Evolutionary conservation across 2,113 vertebrate species (phyloP).

Genomic region (Entomyzon cyanotis): DNA sequence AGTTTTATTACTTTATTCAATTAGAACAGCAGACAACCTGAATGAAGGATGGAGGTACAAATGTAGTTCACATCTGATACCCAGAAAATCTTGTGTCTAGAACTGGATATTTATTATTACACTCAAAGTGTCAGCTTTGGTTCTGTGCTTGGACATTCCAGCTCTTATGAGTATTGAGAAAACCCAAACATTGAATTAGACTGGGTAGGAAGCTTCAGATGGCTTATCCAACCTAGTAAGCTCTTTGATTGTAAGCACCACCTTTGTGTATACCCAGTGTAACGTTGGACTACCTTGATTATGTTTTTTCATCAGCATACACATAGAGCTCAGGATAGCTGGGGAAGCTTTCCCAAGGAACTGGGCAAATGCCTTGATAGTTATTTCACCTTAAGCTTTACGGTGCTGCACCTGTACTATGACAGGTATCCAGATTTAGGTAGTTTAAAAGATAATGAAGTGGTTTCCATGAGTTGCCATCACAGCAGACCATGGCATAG

Average conservation of each 20-base stretch:
- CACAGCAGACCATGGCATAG: background rate
- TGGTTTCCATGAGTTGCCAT: background rate
- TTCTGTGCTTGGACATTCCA: background rate
- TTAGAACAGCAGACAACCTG: slow-evolving; percentile 23
- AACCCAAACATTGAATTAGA: background rate
- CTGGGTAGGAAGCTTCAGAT: background rate
- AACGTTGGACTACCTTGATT: background rate
- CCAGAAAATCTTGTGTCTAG: background rate
- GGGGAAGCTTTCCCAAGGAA: background rate
- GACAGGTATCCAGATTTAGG: background rate
- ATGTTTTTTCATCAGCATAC: background rate
- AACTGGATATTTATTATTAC: background rate
- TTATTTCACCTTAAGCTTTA: background rate
- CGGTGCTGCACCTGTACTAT: background rate
- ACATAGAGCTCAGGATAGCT: background rate
- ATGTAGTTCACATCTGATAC: background rate
- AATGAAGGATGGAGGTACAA: background rate
- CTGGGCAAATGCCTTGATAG: background rate
- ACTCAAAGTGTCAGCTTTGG: background rate
- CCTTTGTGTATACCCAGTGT: background rate
- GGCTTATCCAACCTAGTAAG: background rate
- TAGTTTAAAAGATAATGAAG: background rate
- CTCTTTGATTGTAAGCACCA: background rate
- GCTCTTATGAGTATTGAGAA: background rate
- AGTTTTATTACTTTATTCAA: slow-evolving; percentile 39